Base-by-base conservation (phyloP, 2,797 vertebrate species). In the Rhynchotus rufescens region DNA sequence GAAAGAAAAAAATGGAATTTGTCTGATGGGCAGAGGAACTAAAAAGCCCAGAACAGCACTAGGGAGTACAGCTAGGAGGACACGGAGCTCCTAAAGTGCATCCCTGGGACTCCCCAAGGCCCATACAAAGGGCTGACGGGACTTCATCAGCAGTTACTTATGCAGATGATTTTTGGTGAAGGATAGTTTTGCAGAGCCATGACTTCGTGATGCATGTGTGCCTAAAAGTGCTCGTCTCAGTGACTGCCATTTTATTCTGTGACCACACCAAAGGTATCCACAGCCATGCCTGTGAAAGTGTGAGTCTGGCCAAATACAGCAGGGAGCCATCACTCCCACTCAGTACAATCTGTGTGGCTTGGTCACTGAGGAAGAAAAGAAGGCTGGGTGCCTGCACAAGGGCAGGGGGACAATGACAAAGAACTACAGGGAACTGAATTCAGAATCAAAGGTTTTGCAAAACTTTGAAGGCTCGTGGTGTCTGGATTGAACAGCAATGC, bases 281-380 rank as follows among this genome's bases (percentile, higher is more conserved):
- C 0, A 0, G 20, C 0, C 2, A 36, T 16, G 15, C 4, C 4
- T 26, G 12, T 4, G 14, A 22, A 54, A 86, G 3, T 21, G 49
- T 21, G 3, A 3, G 4, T 6, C 4, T 26, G 15, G 13, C 12
- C 15, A 52, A 64, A 74, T 25, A 40, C 9, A 62, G 13, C 22
- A 60, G 9, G 36, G 36, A 36, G 36, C 36, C 36, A 36, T 36
- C 36, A 36, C 36, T 36, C 36, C 36, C 1, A 2, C 25, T 22
- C 44, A 59, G n/a, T 6, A 19, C 21, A 26, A 12, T 14, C 38
- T 76, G 9, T 2, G 3, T 12, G 38, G 6, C 3, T 42, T 61
- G 15, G 9, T 54, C 42, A 15, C 36, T 72, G 26, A 36, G 40
- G 19, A 40, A 10, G 15, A 4, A 5, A 30, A 36, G 56, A 60